Percentiles rank a stretch among this genome's conserved stretches.
These are phyloP conservation scores for Nymphalis c-album DNA, from an alignment of 2,888 invertebrate genomes.

Conservation along the genomic window DNA sequence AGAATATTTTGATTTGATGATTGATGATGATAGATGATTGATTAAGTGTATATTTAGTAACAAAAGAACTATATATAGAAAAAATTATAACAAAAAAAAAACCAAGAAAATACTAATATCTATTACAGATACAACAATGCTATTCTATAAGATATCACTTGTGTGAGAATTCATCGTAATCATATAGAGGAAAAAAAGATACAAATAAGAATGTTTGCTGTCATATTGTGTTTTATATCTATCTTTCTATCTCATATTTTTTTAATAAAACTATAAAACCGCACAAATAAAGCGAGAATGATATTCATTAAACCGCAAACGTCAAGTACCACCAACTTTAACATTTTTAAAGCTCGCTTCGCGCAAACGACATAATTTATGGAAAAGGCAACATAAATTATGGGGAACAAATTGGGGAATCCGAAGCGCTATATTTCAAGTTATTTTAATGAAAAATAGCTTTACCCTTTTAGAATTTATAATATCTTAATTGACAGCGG, in stretches of 20 bases:
- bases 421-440: slow-evolving; percentile 16
- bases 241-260: neutral
- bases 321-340: slow-evolving; percentile 8
- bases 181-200: too few relatives aligned
- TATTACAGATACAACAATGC: too few relatives aligned
- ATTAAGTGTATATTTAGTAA: too few relatives aligned
- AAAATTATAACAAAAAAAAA: too few relatives aligned
- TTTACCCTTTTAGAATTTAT: slow-evolving; percentile 20
- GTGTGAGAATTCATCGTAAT: too few relatives aligned
- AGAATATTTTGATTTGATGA: too few relatives aligned
- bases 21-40: too few relatives aligned
- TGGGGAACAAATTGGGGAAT: slow-evolving; percentile 23
- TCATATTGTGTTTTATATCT: neutral
- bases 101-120: too few relatives aligned
- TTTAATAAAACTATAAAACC: neutral
- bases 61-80: too few relatives aligned
- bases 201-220: neutral
- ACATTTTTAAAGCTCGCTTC: slow-evolving; percentile 12
- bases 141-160: too few relatives aligned
- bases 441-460: slow-evolving; percentile 21
- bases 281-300: neutral
- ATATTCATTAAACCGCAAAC: slow-evolving; percentile 3
- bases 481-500: slow-evolving; percentile 18
- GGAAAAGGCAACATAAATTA: slow-evolving; percentile 20
- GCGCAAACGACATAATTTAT: slow-evolving; percentile 24